Evolutionary conservation across 2,888 invertebrate genomes (phyloP), one percentile per base, ranked within the genome.

Genomic region (Platypus cylindrus): DNA sequence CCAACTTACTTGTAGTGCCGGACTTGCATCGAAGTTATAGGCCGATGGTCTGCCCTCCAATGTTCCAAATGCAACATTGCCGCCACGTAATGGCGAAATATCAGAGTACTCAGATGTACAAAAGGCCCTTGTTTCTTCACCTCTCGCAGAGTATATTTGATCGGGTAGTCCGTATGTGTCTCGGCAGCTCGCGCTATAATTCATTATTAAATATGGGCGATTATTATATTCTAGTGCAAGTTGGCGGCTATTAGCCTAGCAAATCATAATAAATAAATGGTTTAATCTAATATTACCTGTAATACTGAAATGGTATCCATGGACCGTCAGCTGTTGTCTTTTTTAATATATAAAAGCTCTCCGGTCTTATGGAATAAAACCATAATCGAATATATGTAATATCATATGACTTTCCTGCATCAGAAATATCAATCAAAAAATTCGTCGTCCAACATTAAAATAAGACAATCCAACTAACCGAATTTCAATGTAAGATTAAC

Each of bases 101-200:
- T 97, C 97, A 3, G 94, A 94, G 64, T 87, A 97, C 56, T 95
- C 95, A 42, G 90, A 85, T n/a, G 89, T 93, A 58, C 98, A 98
- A n/a, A 97, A 72, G 1, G 97, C 91, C 40, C 84, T 71, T 0
- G 90, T 89, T 60, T 97, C 95, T 17, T 80, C 80, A 0, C 80
- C 80, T 3, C 78, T 67, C 0, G 76, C 72, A 7, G 71, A 70
- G 17, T 77, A 71, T 29, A 75, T 71, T 32, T 46, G 43, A 47
- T 93, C 90, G 2, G 82, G 80, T 29, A 91, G 64, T 0, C 78
- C 78, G 58, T 94, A 98, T 0, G 89, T 94, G 41, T 86, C 83
- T 18, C 86, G 77, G 57, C 98, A 98, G 1, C 87, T 82, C 5
- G 87, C 87, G 63, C 90, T 89, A 30, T 31, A 44, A 34, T 18